These are phyloP conservation scores for Pteria penguin DNA, from an alignment of 2,888 invertebrate species.

Conservation along the genomic window DNA sequence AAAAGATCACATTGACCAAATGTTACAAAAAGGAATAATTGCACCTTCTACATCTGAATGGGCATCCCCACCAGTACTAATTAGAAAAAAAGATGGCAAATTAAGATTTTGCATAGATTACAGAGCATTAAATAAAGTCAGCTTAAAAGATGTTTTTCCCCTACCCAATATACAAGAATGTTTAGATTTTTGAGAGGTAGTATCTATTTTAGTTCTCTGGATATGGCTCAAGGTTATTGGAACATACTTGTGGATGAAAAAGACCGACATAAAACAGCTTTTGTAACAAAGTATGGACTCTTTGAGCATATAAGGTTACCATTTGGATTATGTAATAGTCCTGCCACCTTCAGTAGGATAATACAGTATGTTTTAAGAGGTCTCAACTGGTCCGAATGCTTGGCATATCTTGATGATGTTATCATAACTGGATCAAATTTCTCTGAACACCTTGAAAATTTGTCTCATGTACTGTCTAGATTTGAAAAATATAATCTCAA, in stretches of 20 bases:
- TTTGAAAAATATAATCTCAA: not conserved
- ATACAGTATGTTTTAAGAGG: not conserved
- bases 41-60: constrained; percentile 14
- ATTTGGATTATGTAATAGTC: constrained; percentile 14
- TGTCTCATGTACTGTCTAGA: not conserved
- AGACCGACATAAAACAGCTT: constrained; percentile 24
- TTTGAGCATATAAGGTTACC: not conserved
- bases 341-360: not conserved
- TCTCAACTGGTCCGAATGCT: not conserved
- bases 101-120: constrained; percentile 45
- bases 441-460: not conserved
- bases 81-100: constrained; percentile 31
- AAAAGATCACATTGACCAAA: constrained; percentile 14
- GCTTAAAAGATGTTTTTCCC: constrained; percentile 41
- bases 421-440: not conserved
- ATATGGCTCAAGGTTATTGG: constrained; percentile 26
- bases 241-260: not conserved
- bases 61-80: not conserved
- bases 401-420: not conserved
- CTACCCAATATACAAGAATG: constrained; percentile 41
- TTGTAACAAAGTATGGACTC: constrained; percentile 16
- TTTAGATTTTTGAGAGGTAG: constrained; percentile 29
- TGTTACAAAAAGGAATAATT: constrained; percentile 6
- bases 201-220: constrained; percentile 24
- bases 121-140: constrained; percentile 34